Conservation (phyloP, 2,797 vertebrate genomes). For the Dipus sagitta region DNA sequence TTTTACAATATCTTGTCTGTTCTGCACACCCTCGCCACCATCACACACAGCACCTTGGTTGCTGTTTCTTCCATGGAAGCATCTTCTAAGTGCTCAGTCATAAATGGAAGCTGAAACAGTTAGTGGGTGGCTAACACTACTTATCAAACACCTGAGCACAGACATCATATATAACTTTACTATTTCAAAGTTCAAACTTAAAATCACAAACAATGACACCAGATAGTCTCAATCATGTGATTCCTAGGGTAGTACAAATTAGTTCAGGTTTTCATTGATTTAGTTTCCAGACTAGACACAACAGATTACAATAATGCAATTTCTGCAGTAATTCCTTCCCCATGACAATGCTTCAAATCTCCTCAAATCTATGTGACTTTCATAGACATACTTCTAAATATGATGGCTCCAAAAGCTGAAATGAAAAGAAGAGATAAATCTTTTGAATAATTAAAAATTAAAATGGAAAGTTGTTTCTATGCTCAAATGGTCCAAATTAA, state of each 20-base stretch:
- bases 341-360: slow-evolving; percentile 48
- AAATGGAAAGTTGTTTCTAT: slow-evolving; percentile 66
- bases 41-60: not conserved
- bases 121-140: not conserved
- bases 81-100: slow-evolving; percentile 40
- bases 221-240: not conserved
- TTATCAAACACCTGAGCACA: not conserved
- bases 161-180: not conserved
- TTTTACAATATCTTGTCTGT: not conserved
- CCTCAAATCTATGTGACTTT: slow-evolving; percentile 16
- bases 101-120: not conserved
- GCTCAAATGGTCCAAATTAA: slow-evolving; percentile 66
- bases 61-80: not conserved
- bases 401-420: slow-evolving; percentile 62
- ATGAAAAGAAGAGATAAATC: slow-evolving; percentile 65
- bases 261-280: slow-evolving; percentile 59
- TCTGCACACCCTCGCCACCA: not conserved
- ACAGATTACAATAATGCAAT: slow-evolving; percentile 56
- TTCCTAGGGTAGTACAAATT: slow-evolving; percentile 30
- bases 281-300: slow-evolving; percentile 66
- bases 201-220: not conserved
- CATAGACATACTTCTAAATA: slow-evolving; percentile 39
- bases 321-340: slow-evolving; percentile 62
- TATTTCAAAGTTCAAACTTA: not conserved
- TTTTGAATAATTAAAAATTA: slow-evolving; percentile 76